phyloP scores from a whole-genome alignment of 1,140 invertebrate genomes.

The Drosophila neocordata region DNA sequence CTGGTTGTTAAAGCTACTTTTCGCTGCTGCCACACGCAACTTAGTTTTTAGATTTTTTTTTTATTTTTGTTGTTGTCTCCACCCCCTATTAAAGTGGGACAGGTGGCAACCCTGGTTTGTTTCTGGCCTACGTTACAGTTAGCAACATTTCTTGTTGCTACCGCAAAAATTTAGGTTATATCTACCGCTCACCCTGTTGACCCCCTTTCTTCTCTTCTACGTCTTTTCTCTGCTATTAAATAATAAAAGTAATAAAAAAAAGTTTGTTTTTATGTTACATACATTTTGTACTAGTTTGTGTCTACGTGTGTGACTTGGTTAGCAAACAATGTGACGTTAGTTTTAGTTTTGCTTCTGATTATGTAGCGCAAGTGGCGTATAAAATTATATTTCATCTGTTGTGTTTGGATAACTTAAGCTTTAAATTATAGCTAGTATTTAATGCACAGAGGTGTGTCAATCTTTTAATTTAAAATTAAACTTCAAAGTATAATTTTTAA shows the following conservation, averaged over 20 bases:
- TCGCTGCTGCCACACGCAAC: constrained; percentile 36
- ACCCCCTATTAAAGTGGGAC: constrained; percentile 2
- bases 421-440: too few relatives aligned
- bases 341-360: constrained; percentile 10
- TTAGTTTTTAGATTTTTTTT: constrained; percentile 19
- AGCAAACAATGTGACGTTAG: constrained; percentile 38
- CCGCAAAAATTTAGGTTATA: constrained; percentile 48
- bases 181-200: constrained; percentile 10
- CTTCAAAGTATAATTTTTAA: too few relatives aligned
- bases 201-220: background rate
- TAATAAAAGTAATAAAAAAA: constrained; percentile 41
- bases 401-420: background rate
- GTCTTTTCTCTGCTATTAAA: constrained; percentile 17
- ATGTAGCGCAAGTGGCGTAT: constrained; percentile 19
- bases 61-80: constrained; percentile 8
- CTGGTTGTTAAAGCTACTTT: constrained; percentile 45
- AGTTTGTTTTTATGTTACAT: constrained; percentile 25
- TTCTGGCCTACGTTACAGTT: constrained; percentile 31
- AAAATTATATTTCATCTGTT: too few relatives aligned
- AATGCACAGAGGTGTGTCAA: too few relatives aligned
- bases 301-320: constrained; percentile 29
- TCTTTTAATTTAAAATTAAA: too few relatives aligned
- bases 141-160: constrained; percentile 32
- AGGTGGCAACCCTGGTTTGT: constrained; percentile 38
- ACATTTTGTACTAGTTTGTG: background rate